These are phyloP conservation scores for Alviniconcha strummeri DNA, from an alignment of 2,888 invertebrate species.

Conservation along the genomic window DNA sequence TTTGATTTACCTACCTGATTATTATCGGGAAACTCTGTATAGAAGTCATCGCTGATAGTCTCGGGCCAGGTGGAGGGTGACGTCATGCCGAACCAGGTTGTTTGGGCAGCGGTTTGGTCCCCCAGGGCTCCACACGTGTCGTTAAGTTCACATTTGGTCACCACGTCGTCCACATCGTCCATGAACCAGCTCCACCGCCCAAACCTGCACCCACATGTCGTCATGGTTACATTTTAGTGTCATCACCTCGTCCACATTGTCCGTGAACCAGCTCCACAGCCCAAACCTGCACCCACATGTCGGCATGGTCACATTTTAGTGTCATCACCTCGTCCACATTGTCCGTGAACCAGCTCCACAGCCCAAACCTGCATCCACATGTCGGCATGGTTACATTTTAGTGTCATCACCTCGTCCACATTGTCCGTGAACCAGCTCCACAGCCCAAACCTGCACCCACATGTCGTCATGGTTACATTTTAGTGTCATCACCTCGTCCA, in stretches of 20 bases:
- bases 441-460: no score
- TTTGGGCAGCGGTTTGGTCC: neutral
- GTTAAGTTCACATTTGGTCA: neutral
- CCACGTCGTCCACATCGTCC: neutral
- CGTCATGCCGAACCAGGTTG: slow-evolving; percentile 5
- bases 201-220: neutral
- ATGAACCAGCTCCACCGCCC: slow-evolving; percentile 2
- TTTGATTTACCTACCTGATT: no score
- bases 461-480: neutral
- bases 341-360: no score
- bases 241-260: no score
- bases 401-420: neutral
- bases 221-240: neutral
- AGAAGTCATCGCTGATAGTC: neutral
- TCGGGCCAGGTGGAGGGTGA: neutral
- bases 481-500: neutral
- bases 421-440: no score
- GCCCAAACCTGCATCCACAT: no score
- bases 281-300: no score
- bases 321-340: neutral
- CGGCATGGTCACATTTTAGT: neutral
- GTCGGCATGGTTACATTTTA: neutral
- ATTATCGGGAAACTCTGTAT: no score
- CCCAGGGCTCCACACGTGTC: neutral
- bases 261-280: no score